phyloP scores from a whole-genome alignment of 2,888 invertebrate species.

The Tiliacea aurago region DNA sequence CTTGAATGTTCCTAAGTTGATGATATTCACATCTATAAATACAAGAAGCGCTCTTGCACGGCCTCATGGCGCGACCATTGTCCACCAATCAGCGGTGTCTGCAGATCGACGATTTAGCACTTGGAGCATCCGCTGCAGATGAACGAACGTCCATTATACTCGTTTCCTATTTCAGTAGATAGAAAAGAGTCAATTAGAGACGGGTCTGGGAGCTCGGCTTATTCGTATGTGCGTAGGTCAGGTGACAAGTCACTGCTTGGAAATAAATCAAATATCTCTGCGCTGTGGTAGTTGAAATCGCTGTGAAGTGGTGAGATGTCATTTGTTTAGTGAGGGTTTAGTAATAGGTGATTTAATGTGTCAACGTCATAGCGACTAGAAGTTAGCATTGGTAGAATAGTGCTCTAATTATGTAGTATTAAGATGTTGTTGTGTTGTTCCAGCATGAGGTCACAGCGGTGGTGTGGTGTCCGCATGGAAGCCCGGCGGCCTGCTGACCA shows the following conservation, averaged over 20 bases:
- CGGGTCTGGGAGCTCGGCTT: slow-evolving; percentile 40
- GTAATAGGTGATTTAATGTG: neutral
- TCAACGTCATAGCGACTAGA: neutral
- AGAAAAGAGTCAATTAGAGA: slow-evolving; percentile 62
- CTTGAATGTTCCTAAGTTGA: slow-evolving; percentile 45
- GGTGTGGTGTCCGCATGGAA: slow-evolving; percentile 89
- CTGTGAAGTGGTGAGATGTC: slow-evolving; percentile 52
- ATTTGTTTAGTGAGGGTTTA: neutral
- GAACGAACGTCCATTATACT: slow-evolving; percentile 66
- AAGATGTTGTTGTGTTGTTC: slow-evolving; percentile 67
- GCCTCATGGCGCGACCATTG: slow-evolving; percentile 73
- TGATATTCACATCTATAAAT: slow-evolving; percentile 62
- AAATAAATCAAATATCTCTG: slow-evolving; percentile 46
- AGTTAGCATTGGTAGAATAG: neutral
- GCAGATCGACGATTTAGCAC: slow-evolving; percentile 79
- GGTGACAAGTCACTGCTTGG: slow-evolving; percentile 56
- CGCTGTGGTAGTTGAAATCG: slow-evolving; percentile 28
- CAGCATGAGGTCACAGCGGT: slow-evolving; percentile 90
- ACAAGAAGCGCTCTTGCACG: slow-evolving; percentile 54
- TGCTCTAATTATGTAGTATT: slow-evolving; percentile 22
- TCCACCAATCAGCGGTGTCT: slow-evolving; percentile 76
- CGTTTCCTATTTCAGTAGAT: slow-evolving; percentile 65
- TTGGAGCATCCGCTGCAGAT: slow-evolving; percentile 77
- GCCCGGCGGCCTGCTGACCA: slow-evolving; percentile 85
- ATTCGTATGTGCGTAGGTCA: slow-evolving; percentile 63